Evolutionary conservation across 2,888 invertebrate genomes (phyloP).

Genomic region (Onthophagus sagittarius): DNA sequence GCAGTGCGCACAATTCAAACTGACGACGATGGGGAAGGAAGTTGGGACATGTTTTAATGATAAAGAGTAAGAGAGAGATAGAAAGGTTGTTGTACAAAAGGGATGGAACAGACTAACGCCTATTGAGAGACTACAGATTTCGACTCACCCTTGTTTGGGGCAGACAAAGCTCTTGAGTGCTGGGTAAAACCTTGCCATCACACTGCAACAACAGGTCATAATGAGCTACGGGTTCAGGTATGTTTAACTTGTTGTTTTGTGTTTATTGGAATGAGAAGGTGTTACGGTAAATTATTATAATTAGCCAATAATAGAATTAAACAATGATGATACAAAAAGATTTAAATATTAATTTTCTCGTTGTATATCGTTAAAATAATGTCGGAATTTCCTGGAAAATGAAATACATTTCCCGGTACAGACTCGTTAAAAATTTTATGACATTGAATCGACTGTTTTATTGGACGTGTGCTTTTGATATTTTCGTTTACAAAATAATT

Average conservation of each 20-base stretch:
- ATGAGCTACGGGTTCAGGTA: background rate
- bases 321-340: no score
- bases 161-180: constrained; percentile 46
- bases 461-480: background rate
- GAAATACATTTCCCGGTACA: background rate
- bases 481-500: background rate
- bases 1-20: background rate
- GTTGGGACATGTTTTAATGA: background rate
- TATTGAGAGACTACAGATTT: constrained; percentile 3
- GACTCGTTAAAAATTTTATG: background rate
- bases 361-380: background rate
- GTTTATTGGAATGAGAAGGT: background rate
- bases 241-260: background rate
- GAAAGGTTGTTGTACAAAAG: background rate
- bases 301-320: background rate
- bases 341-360: background rate
- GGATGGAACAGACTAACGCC: background rate
- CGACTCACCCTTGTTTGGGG: constrained; percentile 48
- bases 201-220: constrained; percentile 42
- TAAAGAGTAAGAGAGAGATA: background rate
- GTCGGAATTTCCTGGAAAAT: background rate
- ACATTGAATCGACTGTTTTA: background rate
- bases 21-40: background rate
- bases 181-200: constrained; percentile 45
- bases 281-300: background rate